Base-by-base conservation (phyloP, 1,140 invertebrate species). In the Pseudoatta argentina region DNA sequence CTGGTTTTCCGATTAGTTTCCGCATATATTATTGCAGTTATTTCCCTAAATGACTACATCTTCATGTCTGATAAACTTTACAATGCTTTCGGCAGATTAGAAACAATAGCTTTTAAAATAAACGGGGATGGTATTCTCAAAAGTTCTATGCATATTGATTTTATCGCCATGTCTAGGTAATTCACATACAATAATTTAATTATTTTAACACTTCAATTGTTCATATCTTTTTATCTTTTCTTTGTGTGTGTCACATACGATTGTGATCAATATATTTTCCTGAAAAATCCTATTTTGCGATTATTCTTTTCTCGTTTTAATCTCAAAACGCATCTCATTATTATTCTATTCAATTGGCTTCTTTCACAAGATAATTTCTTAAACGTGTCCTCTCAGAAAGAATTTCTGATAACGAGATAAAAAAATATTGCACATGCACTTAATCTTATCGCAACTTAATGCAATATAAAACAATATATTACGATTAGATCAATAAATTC, bases 1-100 rank as follows among this genome's bases (percentile, higher is more conserved):
- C 79, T 63, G 55, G 79, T 83, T 79, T 51, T 24, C 30, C 63
- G 27, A 79, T 79, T 55, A 66, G 27, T 67, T 75, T 34, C 69
- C 55, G 69, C 27, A 34, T 82, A 75, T 61, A 61, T 61, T 48
- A 55, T 48, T 61, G 55, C 69, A 27, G 55, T 75, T 83, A 48
- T 75, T 83, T 83, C 39, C 39, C 79, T 34, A 73, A 72, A 57
- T 44, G 53, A 53, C 34, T 72, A 21, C 67, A 34, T 39, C 51
- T 61, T 64, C 59, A 21, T 48, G 21, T 48, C 16, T 30, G 39
- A 78, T 51, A 48, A 48, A 34, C 59, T 10, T 61, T 71, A 61
- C 48, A 71, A 81, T 57, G 67, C 78, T 53, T 30, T 72, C 16
- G 39, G 53, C 67, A 59, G 55, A 59, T 72, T 59, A 21, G 18